Evolutionary conservation across 2,113 vertebrate species (phyloP).

Genomic region (Cyanoramphus novaezelandiae): DNA sequence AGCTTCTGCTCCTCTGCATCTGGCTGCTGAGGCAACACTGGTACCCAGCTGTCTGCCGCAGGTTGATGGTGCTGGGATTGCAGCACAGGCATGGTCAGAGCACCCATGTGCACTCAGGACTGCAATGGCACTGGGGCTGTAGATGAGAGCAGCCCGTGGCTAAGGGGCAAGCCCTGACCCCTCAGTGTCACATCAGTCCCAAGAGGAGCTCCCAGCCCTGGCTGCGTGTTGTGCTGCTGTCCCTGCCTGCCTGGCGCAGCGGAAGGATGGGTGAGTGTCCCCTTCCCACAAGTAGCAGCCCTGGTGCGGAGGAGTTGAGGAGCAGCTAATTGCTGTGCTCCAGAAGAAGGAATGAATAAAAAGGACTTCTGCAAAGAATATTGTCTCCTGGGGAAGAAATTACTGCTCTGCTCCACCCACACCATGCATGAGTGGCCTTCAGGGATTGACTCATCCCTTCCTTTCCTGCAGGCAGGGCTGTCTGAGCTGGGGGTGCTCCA

Average conservation of each 20-base stretch:
- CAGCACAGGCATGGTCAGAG: background rate
- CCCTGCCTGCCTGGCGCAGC: background rate
- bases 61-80: rapidly evolving
- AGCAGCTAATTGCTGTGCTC: background rate
- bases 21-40: background rate
- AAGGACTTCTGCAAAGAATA: background rate
- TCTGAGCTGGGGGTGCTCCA: background rate
- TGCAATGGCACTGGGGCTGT: rapidly evolving
- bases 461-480: background rate
- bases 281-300: background rate
- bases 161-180: background rate
- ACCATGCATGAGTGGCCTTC: background rate
- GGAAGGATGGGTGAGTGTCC: rapidly evolving
- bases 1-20: background rate
- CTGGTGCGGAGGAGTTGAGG: background rate
- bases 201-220: background rate
- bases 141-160: background rate
- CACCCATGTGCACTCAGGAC: rapidly evolving
- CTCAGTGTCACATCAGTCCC: rapidly evolving
- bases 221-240: background rate
- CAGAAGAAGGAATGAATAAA: background rate
- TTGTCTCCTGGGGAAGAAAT: background rate
- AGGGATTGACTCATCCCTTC: background rate
- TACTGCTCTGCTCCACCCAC: constrained; percentile 39
- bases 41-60: background rate